These are phyloP conservation scores for Megamerina dolium DNA, from an alignment of 2,888 invertebrate species.

Conservation along the genomic window DNA sequence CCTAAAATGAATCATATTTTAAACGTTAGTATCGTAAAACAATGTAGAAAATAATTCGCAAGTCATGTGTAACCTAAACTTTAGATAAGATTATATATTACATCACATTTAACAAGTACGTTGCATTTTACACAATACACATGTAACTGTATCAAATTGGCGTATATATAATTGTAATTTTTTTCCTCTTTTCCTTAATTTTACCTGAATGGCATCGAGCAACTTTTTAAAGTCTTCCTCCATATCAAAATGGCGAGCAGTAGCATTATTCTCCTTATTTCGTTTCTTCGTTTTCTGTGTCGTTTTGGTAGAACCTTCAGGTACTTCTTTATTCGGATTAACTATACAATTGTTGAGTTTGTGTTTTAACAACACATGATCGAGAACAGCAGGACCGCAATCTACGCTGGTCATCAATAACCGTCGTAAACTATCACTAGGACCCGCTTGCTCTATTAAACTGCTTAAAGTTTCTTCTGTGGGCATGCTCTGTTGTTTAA, in stretches of 20 bases:
- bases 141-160: not conserved
- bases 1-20: constrained; percentile 23
- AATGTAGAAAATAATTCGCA: too few relatives aligned
- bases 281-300: too few relatives aligned
- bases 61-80: too few relatives aligned
- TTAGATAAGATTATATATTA: too few relatives aligned
- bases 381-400: constrained; percentile 86
- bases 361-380: constrained; percentile 74
- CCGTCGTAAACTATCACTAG: constrained; percentile 74
- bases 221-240: constrained; percentile 59
- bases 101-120: too few relatives aligned
- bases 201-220: constrained; percentile 57
- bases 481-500: constrained; percentile 57
- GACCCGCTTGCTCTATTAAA: constrained; percentile 59
- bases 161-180: too few relatives aligned
- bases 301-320: constrained; percentile 5
- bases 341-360: constrained; percentile 61
- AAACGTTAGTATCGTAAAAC: not conserved
- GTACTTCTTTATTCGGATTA: constrained; percentile 11
- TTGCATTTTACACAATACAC: constrained; percentile 1
- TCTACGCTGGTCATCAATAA: constrained; percentile 76
- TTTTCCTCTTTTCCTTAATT: too few relatives aligned
- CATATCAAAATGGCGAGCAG: constrained; percentile 52
- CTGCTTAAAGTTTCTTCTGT: constrained; percentile 54
- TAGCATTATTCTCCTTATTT: constrained; percentile 13